phyloP scores from a whole-genome alignment of 2,797 vertebrate genomes.

The Galago senegalensis region DNA sequence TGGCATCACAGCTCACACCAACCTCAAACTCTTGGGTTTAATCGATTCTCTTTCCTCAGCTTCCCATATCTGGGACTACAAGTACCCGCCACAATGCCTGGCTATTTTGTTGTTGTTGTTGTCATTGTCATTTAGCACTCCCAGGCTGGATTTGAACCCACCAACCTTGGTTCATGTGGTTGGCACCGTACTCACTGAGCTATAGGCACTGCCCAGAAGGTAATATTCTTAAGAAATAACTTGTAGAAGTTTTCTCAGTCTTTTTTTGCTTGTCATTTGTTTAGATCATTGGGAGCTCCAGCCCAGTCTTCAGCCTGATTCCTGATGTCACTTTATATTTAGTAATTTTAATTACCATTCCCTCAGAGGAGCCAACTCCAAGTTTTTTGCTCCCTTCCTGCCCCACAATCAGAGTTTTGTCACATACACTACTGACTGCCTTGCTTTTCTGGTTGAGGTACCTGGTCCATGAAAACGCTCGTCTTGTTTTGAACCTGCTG shows the following conservation, averaged over 20 bases:
- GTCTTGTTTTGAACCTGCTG: background rate
- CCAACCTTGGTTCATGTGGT: too few relatives aligned
- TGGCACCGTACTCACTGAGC: too few relatives aligned
- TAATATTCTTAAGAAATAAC: background rate
- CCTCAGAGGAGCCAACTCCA: background rate
- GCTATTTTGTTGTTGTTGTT: background rate
- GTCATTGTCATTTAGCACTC: too few relatives aligned
- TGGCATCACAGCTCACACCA: too few relatives aligned
- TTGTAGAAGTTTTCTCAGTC: background rate
- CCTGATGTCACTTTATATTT: background rate
- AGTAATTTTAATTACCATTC: background rate
- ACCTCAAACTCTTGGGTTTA: background rate
- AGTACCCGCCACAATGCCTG: background rate
- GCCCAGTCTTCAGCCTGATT: background rate
- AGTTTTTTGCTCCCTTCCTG: background rate
- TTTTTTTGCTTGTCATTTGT: background rate
- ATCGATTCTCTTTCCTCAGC: background rate
- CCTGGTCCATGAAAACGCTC: background rate
- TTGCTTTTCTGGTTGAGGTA: background rate
- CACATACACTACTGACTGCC: too few relatives aligned
- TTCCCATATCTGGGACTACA: background rate
- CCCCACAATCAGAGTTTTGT: background rate
- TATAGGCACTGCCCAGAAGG: background rate
- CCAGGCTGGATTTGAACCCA: too few relatives aligned
- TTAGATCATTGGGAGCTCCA: background rate